Evolutionary conservation across 2,113 vertebrate genomes (phyloP).

Genomic region (Cebidichthys violaceus): DNA sequence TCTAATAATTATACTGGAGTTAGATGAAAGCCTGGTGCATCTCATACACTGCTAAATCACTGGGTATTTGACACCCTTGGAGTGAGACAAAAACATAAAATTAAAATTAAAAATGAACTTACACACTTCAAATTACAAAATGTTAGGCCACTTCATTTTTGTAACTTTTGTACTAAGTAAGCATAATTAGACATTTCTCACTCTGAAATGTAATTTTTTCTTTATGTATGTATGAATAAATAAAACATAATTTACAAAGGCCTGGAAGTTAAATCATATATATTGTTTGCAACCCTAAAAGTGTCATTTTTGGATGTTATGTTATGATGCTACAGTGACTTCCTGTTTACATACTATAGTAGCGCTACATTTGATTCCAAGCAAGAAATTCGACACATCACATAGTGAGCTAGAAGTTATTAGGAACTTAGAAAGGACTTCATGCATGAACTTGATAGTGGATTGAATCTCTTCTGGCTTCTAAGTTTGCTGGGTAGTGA

Average conservation of each 20-base stretch:
- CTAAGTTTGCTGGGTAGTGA: slow-evolving; percentile 21
- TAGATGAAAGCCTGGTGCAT: no score
- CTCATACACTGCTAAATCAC: no score
- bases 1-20: no score
- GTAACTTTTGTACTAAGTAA: not conserved
- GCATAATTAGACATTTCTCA: not conserved
- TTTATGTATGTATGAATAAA: not conserved
- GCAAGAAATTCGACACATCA: not conserved
- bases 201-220: not conserved
- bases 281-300: not conserved
- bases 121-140: not conserved
- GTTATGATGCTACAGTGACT: not conserved
- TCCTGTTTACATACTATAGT: not conserved
- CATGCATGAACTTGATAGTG: not conserved
- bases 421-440: not conserved
- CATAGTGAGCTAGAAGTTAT: not conserved
- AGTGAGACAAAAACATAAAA: not conserved
- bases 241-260: not conserved
- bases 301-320: not conserved
- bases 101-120: no score
- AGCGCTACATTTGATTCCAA: not conserved
- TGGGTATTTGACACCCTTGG: not conserved
- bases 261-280: not conserved
- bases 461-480: not conserved
- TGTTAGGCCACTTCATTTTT: not conserved